Evolutionary conservation across 2,797 vertebrate species (phyloP).

Genomic region (Sylvia borin): DNA sequence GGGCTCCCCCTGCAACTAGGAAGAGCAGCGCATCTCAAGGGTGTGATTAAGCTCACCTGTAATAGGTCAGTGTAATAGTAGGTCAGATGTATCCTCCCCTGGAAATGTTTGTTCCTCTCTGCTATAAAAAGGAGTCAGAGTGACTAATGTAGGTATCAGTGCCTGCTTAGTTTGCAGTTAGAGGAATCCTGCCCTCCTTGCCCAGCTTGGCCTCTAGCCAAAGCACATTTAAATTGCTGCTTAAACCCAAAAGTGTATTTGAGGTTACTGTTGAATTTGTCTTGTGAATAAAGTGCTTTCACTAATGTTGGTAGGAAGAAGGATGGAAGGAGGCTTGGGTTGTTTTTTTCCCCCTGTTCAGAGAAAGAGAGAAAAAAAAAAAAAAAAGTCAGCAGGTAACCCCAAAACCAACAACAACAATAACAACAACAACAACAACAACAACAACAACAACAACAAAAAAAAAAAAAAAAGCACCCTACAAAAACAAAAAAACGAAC

Average conservation of each 20-base stretch:
- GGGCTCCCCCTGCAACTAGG: neutral
- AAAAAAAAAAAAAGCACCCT: no score
- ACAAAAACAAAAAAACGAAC: no score
- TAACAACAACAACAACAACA: no score
- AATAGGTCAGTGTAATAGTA: slow-evolving; percentile 9
- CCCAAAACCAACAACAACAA: no score
- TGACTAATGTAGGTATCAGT: neutral
- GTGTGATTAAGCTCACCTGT: neutral
- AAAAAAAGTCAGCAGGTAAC: no score
- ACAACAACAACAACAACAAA: no score
- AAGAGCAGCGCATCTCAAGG: neutral
- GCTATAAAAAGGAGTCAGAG: neutral
- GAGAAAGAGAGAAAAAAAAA: neutral
- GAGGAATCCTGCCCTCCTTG: neutral
- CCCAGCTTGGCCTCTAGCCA: neutral
- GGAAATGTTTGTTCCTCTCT: neutral
- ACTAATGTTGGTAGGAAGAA: neutral
- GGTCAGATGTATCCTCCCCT: slow-evolving; percentile 1
- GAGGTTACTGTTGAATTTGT: neutral
- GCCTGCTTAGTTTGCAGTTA: neutral
- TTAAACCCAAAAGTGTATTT: neutral
- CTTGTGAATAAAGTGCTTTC: neutral
- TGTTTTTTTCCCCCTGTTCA: neutral
- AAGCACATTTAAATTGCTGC: neutral
- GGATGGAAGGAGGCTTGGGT: accelerated